Conservation (phyloP, 2,888 invertebrate species). For the Arctia plantaginis region DNA sequence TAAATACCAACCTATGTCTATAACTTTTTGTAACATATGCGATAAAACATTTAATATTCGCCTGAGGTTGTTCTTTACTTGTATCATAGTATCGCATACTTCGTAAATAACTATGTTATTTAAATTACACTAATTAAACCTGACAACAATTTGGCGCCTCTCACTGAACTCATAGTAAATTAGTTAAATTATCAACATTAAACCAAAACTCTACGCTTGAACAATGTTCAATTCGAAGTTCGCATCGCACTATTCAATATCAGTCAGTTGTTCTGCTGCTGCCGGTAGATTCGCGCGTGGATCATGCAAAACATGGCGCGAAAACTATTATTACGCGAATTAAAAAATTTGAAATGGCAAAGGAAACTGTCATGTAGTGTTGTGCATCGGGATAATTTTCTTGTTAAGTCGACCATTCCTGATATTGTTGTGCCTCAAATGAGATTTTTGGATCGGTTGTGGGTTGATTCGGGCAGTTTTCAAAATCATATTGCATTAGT, state of each 20-base stretch:
- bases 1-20: too few relatives aligned
- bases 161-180: constrained; percentile 19
- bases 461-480: constrained; percentile 66
- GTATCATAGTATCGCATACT: neutral
- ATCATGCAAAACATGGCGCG: constrained; percentile 69
- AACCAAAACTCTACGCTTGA: constrained; percentile 26
- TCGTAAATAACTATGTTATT: neutral
- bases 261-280: constrained; percentile 58
- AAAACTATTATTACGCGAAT: constrained; percentile 71
- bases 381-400: constrained; percentile 61
- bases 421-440: constrained; percentile 71
- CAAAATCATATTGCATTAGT: constrained; percentile 76
- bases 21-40: neutral
- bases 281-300: constrained; percentile 60
- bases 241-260: constrained; percentile 1
- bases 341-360: constrained; percentile 70
- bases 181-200: constrained; percentile 45
- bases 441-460: constrained; percentile 72
- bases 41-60: neutral
- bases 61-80: neutral
- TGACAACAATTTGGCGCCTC: neutral
- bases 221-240: constrained; percentile 6
- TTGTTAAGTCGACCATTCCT: constrained; percentile 70
- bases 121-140: neutral
- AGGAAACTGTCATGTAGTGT: constrained; percentile 69